Evolutionary conservation across 2,888 invertebrate genomes (phyloP).

Genomic region (Stenchaetothrips biformis): DNA sequence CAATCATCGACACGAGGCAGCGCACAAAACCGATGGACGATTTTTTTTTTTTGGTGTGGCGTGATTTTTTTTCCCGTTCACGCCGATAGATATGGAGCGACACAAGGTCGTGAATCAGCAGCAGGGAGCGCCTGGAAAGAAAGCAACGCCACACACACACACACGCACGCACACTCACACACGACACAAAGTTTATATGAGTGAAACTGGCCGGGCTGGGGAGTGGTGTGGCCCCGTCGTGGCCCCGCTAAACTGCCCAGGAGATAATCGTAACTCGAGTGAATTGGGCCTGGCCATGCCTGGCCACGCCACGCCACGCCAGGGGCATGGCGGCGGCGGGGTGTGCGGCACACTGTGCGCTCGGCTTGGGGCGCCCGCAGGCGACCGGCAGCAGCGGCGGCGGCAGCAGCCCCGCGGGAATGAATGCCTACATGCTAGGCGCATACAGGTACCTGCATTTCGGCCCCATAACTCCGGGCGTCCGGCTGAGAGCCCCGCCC

Average conservation of each 20-base stretch:
- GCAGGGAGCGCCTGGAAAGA: too few relatives aligned
- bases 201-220: not conserved
- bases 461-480: not conserved
- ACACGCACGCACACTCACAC: not conserved
- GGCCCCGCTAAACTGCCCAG: not conserved
- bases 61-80: too few relatives aligned
- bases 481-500: not conserved
- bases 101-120: too few relatives aligned
- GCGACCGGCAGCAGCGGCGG: not conserved
- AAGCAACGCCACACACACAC: not conserved
- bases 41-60: too few relatives aligned
- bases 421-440: not conserved
- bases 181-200: not conserved
- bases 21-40: not conserved
- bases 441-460: not conserved
- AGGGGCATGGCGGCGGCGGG: not conserved
- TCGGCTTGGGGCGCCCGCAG: not conserved
- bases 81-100: too few relatives aligned
- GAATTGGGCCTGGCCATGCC: slow-evolving; percentile 4
- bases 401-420: not conserved
- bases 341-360: not conserved
- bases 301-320: not conserved
- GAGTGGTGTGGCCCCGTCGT: not conserved
- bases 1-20: not conserved
- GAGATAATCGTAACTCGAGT: slow-evolving; percentile 2